Evolutionary conservation across 2,797 vertebrate genomes (phyloP), one percentile per base, ranked within the genome.

Genomic region (Neosalanx taihuensis): DNA sequence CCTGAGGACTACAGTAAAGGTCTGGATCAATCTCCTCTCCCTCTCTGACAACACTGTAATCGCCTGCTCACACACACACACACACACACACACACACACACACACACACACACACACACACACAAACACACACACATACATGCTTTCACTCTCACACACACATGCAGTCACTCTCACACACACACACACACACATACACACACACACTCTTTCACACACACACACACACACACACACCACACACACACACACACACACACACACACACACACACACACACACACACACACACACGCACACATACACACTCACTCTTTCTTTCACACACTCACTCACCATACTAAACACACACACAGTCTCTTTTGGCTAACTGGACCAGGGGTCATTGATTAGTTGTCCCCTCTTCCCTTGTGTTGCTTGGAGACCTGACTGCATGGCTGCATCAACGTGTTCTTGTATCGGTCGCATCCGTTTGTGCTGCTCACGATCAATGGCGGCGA

Each of bases 381-480:
- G 41, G 58, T 70, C 61, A 84, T 82, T 84, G 83, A 87, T 85
- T 80, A 79, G 77, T 76, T 78, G 70, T 73, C 67, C 61, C 69
- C 67, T 72, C 7, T 23, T 62, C 61, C 75, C 67, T 66, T 62
- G 30, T 73, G 76, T 78, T 82, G 79, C 83, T 71, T 72, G 76
- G 81, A 81, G 82, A 83, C 75, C 71, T 72, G 76, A 70, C 78
- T 79, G 30, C 30, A 71, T 78, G 76, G 76, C 63, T 72, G 70
- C 75, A 72, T 5, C 29, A 10, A 41, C 37, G 37, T 41, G 37
- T 9, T 41, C 37, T 41, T 41, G 37, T 41, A 41, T 41, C 10
- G 37, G 37, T 41, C 5, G 4, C 51, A n/a, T 53, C 51, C 51
- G 51, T 53, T 53, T 53, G 51, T 15, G 51, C 51, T 1, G 18